phyloP scores from a whole-genome alignment of 2,113 vertebrate species.

The Lepisosteus osseus region DNA sequence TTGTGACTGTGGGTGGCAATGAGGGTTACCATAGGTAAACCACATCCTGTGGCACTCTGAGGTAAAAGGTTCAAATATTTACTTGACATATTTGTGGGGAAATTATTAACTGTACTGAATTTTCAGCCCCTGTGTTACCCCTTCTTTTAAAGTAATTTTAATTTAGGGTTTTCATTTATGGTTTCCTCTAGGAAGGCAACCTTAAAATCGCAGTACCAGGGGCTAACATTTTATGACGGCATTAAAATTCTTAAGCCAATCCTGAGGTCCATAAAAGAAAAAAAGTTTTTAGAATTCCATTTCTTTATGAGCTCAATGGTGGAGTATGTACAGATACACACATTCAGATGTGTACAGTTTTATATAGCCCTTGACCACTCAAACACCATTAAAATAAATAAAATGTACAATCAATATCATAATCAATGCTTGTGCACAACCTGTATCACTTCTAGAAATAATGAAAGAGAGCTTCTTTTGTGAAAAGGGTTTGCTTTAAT shows the following conservation, averaged over 20 bases:
- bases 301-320: not conserved
- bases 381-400: too few relatives aligned
- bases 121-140: not conserved
- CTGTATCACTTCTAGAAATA: too few relatives aligned
- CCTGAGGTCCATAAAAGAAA: not conserved
- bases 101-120: slow-evolving; percentile 17
- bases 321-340: too few relatives aligned
- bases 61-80: slow-evolving; percentile 24
- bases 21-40: not conserved
- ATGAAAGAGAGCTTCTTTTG: too few relatives aligned
- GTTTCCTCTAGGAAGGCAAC: not conserved
- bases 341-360: too few relatives aligned
- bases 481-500: too few relatives aligned
- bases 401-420: too few relatives aligned
- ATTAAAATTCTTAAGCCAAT: not conserved
- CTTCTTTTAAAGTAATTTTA: not conserved
- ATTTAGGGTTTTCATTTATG: not conserved
- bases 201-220: not conserved
- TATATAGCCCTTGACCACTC: too few relatives aligned
- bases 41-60: slow-evolving; percentile 19
- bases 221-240: not conserved
- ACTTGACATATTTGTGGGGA: slow-evolving; percentile 15
- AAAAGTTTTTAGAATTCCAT: not conserved
- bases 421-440: too few relatives aligned
- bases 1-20: slow-evolving; percentile 12